Base-by-base conservation (phyloP, 2,113 vertebrate species). In the Myiopsitta monachus region DNA sequence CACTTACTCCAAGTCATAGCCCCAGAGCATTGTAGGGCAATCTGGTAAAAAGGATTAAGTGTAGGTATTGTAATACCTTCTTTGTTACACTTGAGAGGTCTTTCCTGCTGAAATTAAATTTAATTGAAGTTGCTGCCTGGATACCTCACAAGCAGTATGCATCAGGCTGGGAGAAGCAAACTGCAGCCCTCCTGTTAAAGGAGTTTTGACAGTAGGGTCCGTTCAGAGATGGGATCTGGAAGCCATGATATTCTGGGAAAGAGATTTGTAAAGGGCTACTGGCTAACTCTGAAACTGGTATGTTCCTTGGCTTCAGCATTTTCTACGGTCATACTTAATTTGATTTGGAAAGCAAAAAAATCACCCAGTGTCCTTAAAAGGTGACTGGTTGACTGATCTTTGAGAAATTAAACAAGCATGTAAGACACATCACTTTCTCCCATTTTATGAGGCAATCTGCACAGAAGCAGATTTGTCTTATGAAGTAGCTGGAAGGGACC, bases 51-150 rank as follows among this genome's bases (percentile, higher is more conserved):
- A 91, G 79, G 61, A 92, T 93, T 86, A 88, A 69, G 39, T 78
- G 62, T 47, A 82, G 55, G 66, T 83, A 81, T 92, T 94, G 44
- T 88, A 87, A 75, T 88, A 87, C 51, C 79, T 80, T 85, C 68
- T 94, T 83, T 95, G 79, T 95, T 94, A 90, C 68, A 77, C 85
- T 89, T 93, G 82, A 93, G 92, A 88, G 38, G 43, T 78, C 59
- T 86, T 94, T 92, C 76, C 27, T 90, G 39, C 46, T 88, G 80
- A 96, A 96, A 81, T 90, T 76, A 81, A 92, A 95, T 93, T 64
- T 86, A 83, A 84, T 75, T 92, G 80, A 90, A 92, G 76, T 92
- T 90, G 73, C 94, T 88, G 73, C 80, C 66, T 94, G 80, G 61
- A 83, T 92, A 75, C 61, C 51, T 96, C 83, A 57, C 33, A 82